phyloP scores from a whole-genome alignment of 1,140 invertebrate species.

The Nasonia giraulti region DNA sequence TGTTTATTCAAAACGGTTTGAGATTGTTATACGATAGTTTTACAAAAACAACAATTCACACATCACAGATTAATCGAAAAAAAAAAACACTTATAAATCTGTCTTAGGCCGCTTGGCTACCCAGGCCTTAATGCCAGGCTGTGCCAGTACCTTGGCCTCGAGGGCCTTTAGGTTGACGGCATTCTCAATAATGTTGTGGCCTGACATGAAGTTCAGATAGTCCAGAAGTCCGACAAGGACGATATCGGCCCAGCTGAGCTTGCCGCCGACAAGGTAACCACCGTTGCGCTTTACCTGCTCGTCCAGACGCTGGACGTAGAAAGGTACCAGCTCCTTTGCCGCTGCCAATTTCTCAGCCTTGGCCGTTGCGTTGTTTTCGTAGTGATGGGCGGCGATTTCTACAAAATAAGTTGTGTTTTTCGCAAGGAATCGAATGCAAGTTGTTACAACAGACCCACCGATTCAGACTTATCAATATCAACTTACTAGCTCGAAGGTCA shows the following conservation, averaged over 20 bases:
- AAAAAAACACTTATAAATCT: conserved; percentile 64
- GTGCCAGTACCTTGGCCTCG: conserved; percentile 73
- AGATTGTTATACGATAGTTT: no score
- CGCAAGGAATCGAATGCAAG: no score
- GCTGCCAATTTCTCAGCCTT: conserved; percentile 60
- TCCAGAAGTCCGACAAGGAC: conserved; percentile 78
- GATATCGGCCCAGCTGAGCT: conserved; percentile 80
- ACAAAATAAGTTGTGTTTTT: not conserved
- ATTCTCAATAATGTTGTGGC: conserved; percentile 75
- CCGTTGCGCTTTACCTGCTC: conserved; percentile 70
- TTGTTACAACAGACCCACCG: no score
- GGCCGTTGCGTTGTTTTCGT: conserved; percentile 59
- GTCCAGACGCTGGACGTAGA: conserved; percentile 68
- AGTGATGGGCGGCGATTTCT: conserved; percentile 64
- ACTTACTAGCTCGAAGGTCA: conserved; percentile 65
- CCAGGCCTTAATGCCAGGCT: conserved; percentile 80
- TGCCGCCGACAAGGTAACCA: conserved; percentile 68
- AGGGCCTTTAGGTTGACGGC: conserved; percentile 77
- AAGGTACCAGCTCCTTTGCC: conserved; percentile 59
- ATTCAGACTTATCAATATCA: not conserved
- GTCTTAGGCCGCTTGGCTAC: conserved; percentile 78
- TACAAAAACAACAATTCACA: no score
- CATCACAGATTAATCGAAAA: not conserved
- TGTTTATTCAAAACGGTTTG: no score
- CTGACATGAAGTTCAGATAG: conserved; percentile 76